A percentile compares a stretch with the other conserved stretches of the same genome.
Conservation (phyloP, 1,140 invertebrate genomes). For the Atta colombica region DNA sequence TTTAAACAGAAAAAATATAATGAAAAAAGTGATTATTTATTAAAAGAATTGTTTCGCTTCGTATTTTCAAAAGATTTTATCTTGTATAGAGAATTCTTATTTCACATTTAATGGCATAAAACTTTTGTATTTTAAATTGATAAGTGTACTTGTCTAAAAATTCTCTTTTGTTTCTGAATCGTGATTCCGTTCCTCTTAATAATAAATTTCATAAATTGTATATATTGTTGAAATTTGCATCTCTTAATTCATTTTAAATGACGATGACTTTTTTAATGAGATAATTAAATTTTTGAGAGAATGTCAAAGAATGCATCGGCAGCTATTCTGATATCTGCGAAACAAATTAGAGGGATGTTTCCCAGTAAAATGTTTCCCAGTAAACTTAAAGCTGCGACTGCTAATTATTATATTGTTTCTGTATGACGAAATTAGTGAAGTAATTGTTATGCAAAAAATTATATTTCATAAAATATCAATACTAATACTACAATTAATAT, state of each 20-base stretch:
- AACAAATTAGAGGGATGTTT: neutral
- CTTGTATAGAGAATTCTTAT: neutral
- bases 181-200: neutral
- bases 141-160: neutral
- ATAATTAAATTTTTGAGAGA: neutral
- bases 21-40: neutral
- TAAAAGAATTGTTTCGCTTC: neutral
- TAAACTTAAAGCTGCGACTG: neutral
- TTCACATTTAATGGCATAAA: conserved; percentile 15
- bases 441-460: neutral
- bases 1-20: neutral
- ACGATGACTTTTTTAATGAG: conserved; percentile 7
- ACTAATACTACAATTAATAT: neutral
- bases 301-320: neutral
- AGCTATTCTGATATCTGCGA: neutral
- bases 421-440: neutral
- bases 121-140: neutral
- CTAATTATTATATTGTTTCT: neutral
- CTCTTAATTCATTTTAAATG: neutral
- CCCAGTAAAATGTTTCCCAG: neutral
- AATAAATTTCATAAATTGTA: neutral
- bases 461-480: neutral
- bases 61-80: neutral
- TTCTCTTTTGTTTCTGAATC: conserved; percentile 16
- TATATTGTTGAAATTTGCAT: neutral